These are phyloP conservation scores for Rhabdornis inornatus DNA, from an alignment of 2,113 vertebrate species.

Conservation along the genomic window DNA sequence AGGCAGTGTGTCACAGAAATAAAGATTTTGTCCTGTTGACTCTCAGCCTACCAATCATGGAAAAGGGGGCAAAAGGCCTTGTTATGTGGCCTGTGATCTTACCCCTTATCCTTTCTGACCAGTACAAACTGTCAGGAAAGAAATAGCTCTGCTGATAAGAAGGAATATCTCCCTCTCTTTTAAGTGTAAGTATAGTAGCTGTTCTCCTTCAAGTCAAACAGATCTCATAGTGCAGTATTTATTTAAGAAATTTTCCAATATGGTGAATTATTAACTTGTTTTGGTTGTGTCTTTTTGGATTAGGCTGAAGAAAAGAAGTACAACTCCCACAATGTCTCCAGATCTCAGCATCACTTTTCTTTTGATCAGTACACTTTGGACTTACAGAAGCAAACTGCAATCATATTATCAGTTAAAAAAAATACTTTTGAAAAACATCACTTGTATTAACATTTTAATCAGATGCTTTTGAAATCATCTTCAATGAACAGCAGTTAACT, in stretches of 20 bases:
- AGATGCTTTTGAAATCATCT: conserved; percentile 4
- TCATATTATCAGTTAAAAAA: neutral
- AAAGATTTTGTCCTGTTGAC: neutral
- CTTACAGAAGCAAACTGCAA: neutral
- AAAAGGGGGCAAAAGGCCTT: neutral
- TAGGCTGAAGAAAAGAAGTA: neutral
- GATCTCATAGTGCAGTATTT: neutral
- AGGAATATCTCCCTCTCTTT: neutral
- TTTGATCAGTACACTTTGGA: neutral
- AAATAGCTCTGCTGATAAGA: conserved; percentile 20
- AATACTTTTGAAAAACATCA: neutral
- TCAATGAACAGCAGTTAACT: neutral
- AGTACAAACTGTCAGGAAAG: conserved; percentile 1
- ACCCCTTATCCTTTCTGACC: neutral
- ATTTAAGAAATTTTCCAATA: conserved; percentile 14
- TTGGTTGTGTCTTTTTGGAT: neutral
- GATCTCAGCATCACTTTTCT: neutral
- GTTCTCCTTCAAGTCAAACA: neutral
- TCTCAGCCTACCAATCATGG: neutral
- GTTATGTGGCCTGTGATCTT: neutral
- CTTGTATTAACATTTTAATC: neutral
- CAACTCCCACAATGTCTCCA: neutral
- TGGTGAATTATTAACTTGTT: conserved; percentile 25
- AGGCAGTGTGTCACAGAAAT: neutral
- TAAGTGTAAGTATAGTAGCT: neutral